Conservation (phyloP, 2,113 vertebrate species). For the Muntiacus reevesi region DNA sequence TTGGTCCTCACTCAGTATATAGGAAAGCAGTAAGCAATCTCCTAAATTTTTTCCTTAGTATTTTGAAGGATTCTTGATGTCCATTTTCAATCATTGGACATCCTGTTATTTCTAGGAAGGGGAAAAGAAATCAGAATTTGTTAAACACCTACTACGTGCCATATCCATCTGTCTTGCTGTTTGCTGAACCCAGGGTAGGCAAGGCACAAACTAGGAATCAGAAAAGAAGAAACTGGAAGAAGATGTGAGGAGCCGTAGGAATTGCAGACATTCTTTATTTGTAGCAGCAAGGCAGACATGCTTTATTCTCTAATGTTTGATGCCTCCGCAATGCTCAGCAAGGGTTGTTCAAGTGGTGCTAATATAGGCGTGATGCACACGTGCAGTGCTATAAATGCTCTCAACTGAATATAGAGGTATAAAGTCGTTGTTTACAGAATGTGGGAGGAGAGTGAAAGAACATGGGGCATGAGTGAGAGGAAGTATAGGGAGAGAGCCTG, state of each 20-base stretch:
- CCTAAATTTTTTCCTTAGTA: neutral
- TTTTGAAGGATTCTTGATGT: neutral
- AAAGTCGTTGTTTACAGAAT: neutral
- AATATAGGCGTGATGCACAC: neutral
- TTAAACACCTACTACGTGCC: neutral
- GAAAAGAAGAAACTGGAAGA: neutral
- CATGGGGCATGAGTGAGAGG: neutral
- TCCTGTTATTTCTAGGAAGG: neutral
- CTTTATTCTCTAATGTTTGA: neutral
- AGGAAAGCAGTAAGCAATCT: constrained; percentile 1
- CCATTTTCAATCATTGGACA: neutral
- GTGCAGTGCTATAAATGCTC: neutral
- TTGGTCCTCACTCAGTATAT: neutral
- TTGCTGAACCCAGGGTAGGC: neutral
- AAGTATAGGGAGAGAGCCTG: neutral
- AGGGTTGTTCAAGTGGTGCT: neutral
- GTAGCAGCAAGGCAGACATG: neutral
- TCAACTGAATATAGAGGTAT: neutral
- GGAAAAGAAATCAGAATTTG: neutral
- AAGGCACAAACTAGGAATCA: neutral
- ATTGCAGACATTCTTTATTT: neutral
- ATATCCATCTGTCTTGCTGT: neutral
- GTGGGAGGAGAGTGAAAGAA: neutral
- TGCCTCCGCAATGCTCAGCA: neutral
- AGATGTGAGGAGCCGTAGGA: neutral